Conservation (phyloP, 2,113 vertebrate genomes). For the Naja naja region DNA sequence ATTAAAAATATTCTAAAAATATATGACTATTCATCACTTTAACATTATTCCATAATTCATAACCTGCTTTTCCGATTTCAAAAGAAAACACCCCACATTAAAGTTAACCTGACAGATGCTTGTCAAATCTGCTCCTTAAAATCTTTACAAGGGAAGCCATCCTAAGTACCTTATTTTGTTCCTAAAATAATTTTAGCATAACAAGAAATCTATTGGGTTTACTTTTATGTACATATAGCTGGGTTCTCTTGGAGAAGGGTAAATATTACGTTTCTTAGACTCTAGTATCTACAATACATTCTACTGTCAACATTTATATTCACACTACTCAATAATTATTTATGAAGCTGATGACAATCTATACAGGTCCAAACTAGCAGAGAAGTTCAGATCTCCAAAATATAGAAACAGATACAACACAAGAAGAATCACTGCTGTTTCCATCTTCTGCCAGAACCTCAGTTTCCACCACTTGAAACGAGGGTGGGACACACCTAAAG, state of each 20-base stretch:
- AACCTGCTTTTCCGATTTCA: background rate
- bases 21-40: constrained; percentile 67
- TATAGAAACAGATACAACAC: background rate
- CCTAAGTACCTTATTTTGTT: constrained; percentile 1
- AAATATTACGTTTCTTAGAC: background rate
- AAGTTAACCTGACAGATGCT: background rate
- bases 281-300: background rate
- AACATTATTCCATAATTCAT: constrained; percentile 43
- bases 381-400: background rate
- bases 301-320: background rate
- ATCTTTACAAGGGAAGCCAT: background rate
- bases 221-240: background rate
- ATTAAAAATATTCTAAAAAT: constrained; percentile 63
- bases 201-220: background rate
- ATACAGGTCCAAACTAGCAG: background rate
- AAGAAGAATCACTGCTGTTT: background rate
- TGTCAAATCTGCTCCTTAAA: background rate
- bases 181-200: background rate
- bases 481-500: background rate
- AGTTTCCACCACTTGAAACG: background rate
- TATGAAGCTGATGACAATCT: background rate
- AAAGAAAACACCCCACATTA: background rate
- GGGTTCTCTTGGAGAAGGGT: background rate
- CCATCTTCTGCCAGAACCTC: background rate
- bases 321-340: background rate